Conservation (phyloP, 2,113 vertebrate genomes). For the Calcarius ornatus region DNA sequence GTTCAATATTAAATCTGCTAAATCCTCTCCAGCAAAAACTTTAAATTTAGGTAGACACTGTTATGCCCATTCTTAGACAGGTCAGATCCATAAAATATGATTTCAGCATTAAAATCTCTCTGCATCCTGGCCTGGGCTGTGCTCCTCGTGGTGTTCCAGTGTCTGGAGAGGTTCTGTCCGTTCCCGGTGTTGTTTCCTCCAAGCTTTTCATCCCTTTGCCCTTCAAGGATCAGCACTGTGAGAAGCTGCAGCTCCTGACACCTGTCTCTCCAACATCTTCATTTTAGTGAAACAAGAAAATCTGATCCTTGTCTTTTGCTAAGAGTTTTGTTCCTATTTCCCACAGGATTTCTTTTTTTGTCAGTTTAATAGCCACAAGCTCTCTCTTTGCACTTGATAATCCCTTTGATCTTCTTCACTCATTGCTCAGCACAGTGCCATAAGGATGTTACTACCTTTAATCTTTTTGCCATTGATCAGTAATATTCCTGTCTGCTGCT, state of each 20-base stretch:
- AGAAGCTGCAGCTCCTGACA: neutral
- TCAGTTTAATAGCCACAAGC: constrained; percentile 46
- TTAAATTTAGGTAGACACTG: neutral
- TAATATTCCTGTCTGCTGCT: constrained; percentile 23
- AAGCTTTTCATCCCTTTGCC: neutral
- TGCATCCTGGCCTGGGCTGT: neutral
- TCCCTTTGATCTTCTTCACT: constrained; percentile 44
- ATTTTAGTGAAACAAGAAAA: constrained; percentile 16
- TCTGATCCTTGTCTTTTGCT: neutral
- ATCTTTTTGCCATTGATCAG: constrained; percentile 50
- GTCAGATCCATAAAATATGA: neutral
- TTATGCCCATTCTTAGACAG: neutral
- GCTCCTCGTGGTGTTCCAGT: rapidly evolving
- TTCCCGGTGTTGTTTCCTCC: neutral
- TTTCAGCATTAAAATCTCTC: neutral
- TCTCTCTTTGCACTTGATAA: constrained; percentile 11
- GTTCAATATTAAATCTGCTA: constrained; percentile 8
- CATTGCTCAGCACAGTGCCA: constrained; percentile 16
- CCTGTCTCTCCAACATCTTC: neutral
- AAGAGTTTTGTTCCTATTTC: constrained; percentile 27
- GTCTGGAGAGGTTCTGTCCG: neutral
- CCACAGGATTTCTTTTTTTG: neutral
- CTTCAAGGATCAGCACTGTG: neutral
- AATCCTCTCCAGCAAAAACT: neutral
- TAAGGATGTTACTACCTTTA: constrained; percentile 39